Conservation (phyloP, 2,113 vertebrate genomes). For the Eretmochelys imbricata region DNA sequence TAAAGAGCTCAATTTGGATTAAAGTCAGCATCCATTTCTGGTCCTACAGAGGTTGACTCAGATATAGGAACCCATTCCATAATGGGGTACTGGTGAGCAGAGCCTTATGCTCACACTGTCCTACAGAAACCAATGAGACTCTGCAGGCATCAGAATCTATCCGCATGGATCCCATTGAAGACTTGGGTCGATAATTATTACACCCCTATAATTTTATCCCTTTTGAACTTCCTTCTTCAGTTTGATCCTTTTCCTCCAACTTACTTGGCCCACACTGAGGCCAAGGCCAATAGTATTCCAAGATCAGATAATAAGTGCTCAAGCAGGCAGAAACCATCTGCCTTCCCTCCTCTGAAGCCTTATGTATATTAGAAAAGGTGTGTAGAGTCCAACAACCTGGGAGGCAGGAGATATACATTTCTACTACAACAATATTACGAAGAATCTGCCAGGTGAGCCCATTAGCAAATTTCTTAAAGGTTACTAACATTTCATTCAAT, state of each 20-base stretch:
- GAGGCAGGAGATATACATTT: neutral
- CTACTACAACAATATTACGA: neutral
- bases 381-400: neutral
- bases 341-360: neutral
- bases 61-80: neutral
- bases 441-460: neutral
- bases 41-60: neutral
- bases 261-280: neutral
- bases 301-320: neutral
- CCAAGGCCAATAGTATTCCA: neutral
- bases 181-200: neutral
- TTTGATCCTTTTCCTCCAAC: neutral
- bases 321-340: neutral
- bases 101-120: neutral
- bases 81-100: neutral
- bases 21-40: neutral
- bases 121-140: neutral
- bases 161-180: neutral
- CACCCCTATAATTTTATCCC: neutral
- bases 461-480: neutral
- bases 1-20: neutral
- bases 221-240: neutral
- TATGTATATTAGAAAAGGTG: neutral
- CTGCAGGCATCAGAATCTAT: neutral
- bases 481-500: neutral